These are phyloP conservation scores for Galagoides demidoff DNA, from an alignment of 2,797 vertebrate species.

Conservation along the genomic window DNA sequence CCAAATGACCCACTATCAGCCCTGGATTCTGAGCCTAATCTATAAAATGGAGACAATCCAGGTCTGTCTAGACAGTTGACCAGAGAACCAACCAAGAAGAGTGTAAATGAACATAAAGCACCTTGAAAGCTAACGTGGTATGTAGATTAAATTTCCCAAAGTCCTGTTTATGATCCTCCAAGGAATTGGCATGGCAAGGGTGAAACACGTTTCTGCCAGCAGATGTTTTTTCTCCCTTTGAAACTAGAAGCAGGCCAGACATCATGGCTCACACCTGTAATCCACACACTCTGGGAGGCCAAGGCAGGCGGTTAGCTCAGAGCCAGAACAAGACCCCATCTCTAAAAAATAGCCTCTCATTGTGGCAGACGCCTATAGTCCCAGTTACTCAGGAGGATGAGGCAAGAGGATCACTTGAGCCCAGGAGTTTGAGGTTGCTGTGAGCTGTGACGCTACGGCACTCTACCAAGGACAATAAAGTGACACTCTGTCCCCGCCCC, in stretches of 20 bases:
- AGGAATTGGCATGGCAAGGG: background rate
- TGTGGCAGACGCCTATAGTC: too few species aligned
- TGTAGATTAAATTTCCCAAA: background rate
- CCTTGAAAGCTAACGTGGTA: background rate
- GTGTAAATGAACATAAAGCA: background rate
- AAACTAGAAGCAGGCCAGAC: background rate
- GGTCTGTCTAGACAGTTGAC: background rate
- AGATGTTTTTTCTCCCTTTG: background rate
- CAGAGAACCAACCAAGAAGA: slow-evolving; percentile 15
- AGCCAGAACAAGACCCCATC: too few species aligned
- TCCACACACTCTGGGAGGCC: too few species aligned
- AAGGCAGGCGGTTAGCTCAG: too few species aligned
- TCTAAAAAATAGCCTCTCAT: too few species aligned
- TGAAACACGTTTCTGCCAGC: background rate
- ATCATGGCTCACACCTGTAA: too few species aligned
- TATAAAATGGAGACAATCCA: background rate
- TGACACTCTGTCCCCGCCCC: too few species aligned
- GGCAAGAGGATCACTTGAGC: too few species aligned
- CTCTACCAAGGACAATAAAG: too few species aligned
- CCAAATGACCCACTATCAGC: background rate
- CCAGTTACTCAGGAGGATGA: too few species aligned
- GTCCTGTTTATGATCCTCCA: slow-evolving; percentile 1
- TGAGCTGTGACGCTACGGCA: too few species aligned
- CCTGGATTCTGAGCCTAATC: background rate
- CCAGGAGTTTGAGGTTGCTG: too few species aligned